Evolutionary conservation across 2,888 invertebrate species (phyloP).

Genomic region (Lasioglossum calceatum): DNA sequence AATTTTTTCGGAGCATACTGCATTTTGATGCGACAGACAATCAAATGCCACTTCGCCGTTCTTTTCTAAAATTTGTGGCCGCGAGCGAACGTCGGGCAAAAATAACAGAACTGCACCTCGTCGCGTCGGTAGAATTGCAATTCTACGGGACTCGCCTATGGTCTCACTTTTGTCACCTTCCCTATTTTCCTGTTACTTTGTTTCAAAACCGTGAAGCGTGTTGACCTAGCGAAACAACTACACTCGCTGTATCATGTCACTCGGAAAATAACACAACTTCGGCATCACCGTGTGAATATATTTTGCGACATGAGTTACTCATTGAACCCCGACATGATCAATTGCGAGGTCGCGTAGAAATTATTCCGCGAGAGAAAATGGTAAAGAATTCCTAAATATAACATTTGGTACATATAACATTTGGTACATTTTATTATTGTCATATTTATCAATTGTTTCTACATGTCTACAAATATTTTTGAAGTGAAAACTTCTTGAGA

Average conservation of each 20-base stretch:
- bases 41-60: slow-evolving; percentile 2
- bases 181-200: neutral
- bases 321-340: neutral
- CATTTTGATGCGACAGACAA: slow-evolving; percentile 44
- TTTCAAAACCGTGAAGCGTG: neutral
- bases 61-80: slow-evolving; percentile 21
- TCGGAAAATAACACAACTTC: slow-evolving; percentile 8
- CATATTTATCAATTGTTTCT: neutral
- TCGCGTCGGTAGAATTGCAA: slow-evolving; percentile 61
- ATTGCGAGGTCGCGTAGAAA: neutral
- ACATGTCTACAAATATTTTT: neutral
- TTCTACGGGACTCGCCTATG: slow-evolving; percentile 59
- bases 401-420: neutral
- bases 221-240: slow-evolving; percentile 18
- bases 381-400: neutral
- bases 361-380: neutral
- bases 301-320: neutral
- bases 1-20: slow-evolving; percentile 43
- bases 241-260: slow-evolving; percentile 10
- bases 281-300: neutral
- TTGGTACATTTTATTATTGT: neutral
- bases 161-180: slow-evolving; percentile 25
- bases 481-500: no score
- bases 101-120: slow-evolving; percentile 69
- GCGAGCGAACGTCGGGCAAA: slow-evolving; percentile 56